Conservation (phyloP, 2,888 invertebrate species). For the Metalampra italica region DNA sequence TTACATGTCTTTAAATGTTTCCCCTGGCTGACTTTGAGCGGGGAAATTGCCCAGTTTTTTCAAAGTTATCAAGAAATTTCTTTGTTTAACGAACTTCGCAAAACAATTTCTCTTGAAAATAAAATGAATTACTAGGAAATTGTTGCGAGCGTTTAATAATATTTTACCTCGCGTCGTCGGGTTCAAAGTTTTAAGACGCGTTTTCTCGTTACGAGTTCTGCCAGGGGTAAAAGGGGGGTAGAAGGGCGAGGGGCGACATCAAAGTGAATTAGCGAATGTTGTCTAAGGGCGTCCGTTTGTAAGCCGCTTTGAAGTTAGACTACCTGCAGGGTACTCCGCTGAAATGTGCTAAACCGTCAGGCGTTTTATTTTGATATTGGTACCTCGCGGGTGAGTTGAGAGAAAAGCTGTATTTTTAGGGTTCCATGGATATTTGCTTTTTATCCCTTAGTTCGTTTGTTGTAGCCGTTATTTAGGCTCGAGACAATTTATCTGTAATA, state of each 20-base stretch:
- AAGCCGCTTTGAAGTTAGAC: constrained; percentile 72
- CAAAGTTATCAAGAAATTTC: constrained; percentile 25
- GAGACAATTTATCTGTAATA: too few relatives aligned
- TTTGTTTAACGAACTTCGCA: constrained; percentile 35
- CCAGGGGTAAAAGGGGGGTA: constrained; percentile 26
- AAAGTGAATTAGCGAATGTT: constrained; percentile 78
- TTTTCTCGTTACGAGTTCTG: constrained; percentile 62
- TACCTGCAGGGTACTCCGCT: constrained; percentile 57
- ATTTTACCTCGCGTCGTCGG: constrained; percentile 52
- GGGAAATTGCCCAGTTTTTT: constrained; percentile 9
- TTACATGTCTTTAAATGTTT: neutral
- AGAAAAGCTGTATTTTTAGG: constrained; percentile 17
- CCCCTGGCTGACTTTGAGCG: constrained; percentile 6
- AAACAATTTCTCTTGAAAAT: constrained; percentile 49
- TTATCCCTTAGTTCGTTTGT: too few relatives aligned
- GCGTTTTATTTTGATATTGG: constrained; percentile 58
- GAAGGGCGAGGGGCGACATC: constrained; percentile 61
- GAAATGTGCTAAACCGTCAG: constrained; percentile 56
- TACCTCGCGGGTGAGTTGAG: constrained; percentile 24
- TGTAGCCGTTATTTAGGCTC: too few relatives aligned
- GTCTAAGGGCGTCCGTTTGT: constrained; percentile 76
- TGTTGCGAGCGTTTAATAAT: constrained; percentile 60
- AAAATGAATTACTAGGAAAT: constrained; percentile 57
- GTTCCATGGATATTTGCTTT: neutral
- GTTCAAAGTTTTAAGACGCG: constrained; percentile 70